These are phyloP conservation scores for Acipenser ruthenus DNA, from an alignment of 2,797 vertebrate genomes.

Conservation along the genomic window DNA sequence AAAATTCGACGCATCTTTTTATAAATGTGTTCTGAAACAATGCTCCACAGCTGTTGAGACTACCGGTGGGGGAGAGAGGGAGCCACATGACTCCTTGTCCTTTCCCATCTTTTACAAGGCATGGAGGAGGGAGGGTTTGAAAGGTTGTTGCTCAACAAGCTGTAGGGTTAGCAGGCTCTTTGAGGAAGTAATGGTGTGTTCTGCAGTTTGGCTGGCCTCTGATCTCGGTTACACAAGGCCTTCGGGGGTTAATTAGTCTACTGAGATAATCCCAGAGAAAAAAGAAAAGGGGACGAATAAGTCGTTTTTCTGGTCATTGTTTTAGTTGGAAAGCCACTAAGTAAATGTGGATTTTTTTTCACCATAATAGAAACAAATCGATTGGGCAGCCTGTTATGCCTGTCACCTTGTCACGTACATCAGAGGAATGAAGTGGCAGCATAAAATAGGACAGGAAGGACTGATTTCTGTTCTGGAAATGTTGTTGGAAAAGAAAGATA, in stretches of 20 bases:
- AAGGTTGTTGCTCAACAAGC: conserved; percentile 44
- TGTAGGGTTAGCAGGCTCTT: conserved; percentile 27
- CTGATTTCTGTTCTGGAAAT: conserved; percentile 27
- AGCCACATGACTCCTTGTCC: conserved; percentile 49
- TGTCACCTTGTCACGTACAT: conserved; percentile 17
- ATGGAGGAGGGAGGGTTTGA: conserved; percentile 50
- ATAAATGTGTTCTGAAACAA: conserved; percentile 49
- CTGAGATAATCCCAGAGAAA: conserved; percentile 60
- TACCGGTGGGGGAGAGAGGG: conserved; percentile 43
- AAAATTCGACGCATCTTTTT: conserved; percentile 52
- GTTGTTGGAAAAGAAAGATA: conserved; percentile 33
- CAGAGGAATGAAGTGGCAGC: conserved; percentile 33
- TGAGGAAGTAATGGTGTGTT: conserved; percentile 33
- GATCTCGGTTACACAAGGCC: conserved; percentile 51
- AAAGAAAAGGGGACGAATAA: conserved; percentile 55
- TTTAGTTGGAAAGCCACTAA: conserved; percentile 8
- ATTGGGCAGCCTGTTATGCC: conserved; percentile 8
- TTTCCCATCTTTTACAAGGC: conserved; percentile 46
- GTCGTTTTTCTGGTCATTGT: conserved; percentile 13
- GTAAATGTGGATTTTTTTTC: conserved; percentile 9
- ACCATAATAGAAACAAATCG: neutral
- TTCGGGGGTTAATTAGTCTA: conserved; percentile 67
- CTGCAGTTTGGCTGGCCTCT: conserved; percentile 36
- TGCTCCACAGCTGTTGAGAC: conserved; percentile 54
- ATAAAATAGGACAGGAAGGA: conserved; percentile 26